Base-by-base conservation (phyloP, 2,113 vertebrate genomes). In the Calidris pygmaea region DNA sequence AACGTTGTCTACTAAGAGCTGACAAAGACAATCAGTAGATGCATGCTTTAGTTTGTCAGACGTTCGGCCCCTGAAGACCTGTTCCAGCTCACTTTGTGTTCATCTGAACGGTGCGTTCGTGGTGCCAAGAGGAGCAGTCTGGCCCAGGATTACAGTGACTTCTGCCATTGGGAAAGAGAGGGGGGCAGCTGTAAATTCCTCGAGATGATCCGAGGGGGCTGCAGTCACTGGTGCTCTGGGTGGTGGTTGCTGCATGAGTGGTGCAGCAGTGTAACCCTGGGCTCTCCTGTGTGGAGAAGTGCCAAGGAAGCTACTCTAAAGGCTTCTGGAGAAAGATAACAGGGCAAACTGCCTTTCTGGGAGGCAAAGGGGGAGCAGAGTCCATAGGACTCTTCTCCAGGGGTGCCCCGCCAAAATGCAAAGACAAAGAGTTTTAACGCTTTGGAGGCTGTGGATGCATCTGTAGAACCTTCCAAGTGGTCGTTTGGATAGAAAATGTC, bases 11-110 rank as follows among this genome's bases (percentile, higher is more conserved):
- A 58, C 92, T 87, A 92, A 87, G 92, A 97, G 73, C 94, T 97
- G 96, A 96, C 97, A 97, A 87, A 97, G 93, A 74, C 86, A 84
- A 96, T 97, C 96, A 96, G 92, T 9, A 94, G 89, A 94, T 87
- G 87, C 89, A 91, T 87, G 84, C 91, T 93, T 97, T 91, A 83
- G 58, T 90, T 82, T 91, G 93, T 96, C 87, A 90, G 93, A 89
- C 5, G 0, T 85, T 73, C 56, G 70, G 92, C 88, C 96, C 92
- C 97, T 2, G 70, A 94, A 97, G 94, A 96, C 88, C 32, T 53
- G 35, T 70, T 89, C 70, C 71, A 85, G 45, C 75, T 95, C 59
- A 23, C 90, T 94, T 30, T 82, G 27, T 53, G 62, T 74, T 93
- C 34, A 37, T 79, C 66, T 87, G 50, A 82, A 89, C 2, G 8